Conservation (phyloP, 2,888 invertebrate genomes). For the Platycnemis pennipes region DNA sequence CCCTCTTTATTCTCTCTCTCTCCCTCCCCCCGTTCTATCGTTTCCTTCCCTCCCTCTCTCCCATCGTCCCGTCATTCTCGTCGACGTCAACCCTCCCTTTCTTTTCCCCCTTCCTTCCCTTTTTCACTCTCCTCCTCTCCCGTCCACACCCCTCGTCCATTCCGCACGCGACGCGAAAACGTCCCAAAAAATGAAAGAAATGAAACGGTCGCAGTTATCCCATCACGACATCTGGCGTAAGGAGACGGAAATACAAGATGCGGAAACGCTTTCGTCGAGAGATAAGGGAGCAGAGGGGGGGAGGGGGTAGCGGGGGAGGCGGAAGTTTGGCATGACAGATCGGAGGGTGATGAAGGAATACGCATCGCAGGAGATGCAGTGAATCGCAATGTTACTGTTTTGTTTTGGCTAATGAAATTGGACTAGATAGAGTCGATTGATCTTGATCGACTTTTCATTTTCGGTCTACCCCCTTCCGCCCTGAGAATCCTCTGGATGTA, state of each 20-base stretch:
- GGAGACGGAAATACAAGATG: constrained; percentile 25
- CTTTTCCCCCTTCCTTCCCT: background rate
- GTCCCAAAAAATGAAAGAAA: no score
- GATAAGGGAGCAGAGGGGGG: background rate
- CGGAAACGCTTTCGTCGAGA: constrained; percentile 31
- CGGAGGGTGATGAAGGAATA: no score
- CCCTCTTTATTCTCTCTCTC: background rate
- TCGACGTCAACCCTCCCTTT: background rate
- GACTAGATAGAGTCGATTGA: no score
- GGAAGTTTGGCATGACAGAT: no score
- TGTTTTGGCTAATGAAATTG: no score
- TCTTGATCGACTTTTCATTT: no score
- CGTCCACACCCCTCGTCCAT: no score
- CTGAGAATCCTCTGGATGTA: no score
- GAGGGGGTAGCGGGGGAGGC: background rate
- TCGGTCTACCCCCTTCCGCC: no score
- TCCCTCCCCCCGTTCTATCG: background rate
- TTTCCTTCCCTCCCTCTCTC: background rate
- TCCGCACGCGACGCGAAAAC: background rate
- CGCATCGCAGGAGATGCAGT: no score
- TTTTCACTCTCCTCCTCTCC: background rate
- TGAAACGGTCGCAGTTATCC: no score
- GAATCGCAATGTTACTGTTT: no score
- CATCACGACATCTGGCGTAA: background rate
- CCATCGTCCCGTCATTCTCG: background rate